Percentiles rank a stretch among this genome's conserved stretches.
These are phyloP conservation scores for Chloropsis cyanopogon DNA, from an alignment of 2,113 vertebrate species.

Conservation along the genomic window DNA sequence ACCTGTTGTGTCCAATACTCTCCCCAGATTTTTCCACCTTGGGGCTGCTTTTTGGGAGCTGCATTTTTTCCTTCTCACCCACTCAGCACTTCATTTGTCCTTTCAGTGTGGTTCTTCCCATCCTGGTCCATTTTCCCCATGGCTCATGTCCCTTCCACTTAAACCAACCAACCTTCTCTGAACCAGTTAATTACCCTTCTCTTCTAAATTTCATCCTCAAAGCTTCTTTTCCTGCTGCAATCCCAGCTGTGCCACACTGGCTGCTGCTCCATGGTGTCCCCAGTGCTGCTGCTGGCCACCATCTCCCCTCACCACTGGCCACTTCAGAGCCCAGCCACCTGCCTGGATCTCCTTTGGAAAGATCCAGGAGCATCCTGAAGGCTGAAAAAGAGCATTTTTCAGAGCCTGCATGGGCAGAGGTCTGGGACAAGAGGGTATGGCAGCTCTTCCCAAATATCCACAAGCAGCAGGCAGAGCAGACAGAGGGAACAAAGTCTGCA, in stretches of 20 bases:
- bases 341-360: background rate
- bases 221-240: background rate
- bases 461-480: background rate
- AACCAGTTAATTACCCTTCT: background rate
- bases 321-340: background rate
- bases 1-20: rapidly evolving
- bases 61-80: background rate
- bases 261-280: background rate
- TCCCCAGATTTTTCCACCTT: background rate
- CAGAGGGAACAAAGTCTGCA: background rate
- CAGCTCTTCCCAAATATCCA: background rate
- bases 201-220: background rate
- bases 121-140: background rate
- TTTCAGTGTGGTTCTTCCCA: background rate
- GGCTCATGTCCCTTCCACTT: background rate
- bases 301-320: background rate
- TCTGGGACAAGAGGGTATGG: background rate
- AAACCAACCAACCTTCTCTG: background rate
- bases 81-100: background rate
- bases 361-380: background rate
- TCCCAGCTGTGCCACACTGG: background rate
- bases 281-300: background rate
- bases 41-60: background rate
- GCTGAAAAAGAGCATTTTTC: background rate
- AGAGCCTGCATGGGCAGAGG: background rate